Base-by-base conservation (phyloP, 2,888 invertebrate genomes). In the Lysandra coridon region DNA sequence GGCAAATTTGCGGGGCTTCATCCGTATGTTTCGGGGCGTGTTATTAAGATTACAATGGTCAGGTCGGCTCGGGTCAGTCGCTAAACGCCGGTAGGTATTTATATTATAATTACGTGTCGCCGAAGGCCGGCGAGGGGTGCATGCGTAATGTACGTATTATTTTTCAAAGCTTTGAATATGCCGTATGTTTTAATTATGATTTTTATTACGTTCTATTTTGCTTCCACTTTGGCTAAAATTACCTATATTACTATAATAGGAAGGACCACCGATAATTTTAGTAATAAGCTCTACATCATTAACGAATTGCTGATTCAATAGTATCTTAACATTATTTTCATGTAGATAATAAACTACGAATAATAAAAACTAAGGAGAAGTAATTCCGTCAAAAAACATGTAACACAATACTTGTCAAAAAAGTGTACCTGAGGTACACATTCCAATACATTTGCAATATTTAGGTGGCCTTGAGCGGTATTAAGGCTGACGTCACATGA, bases 61-160 rank as follows among this genome's bases (percentile, higher is more conserved):
- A 88, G 90, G 91, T 91, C 91, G 92, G 91, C 69, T 90, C 85
- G 88, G 90, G 91, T 91, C 91, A 92, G 91, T 90, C 88, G 87
- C 87, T 90, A 88, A 91, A 90, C 87, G 87, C 86, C 88, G 85
- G 88, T 89, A 87, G 88, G 89, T 90, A 91, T 92, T 92, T 90
- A 91, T 91, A 93, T 93, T 92, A 87, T 92, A 92, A 93, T 92
- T 91, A 91, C 88, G 88, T 92, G 91, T 89, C 89, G 88, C 89
- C 89, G 88, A 88, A 90, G 88, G 87, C 85, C 85, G 82, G 85
- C 85, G 85, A 85, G 88, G 91, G 92, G 92, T 93, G 91, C 91
- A 93, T 92, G 89, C 87, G 88, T 93, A 91, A 92, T 91, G 33
- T 2, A 88, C 83, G 82, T 89, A 88, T 86, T 88, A 88, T 88